These are phyloP conservation scores for Drosophila albomicans DNA, from an alignment of 1,140 invertebrate species.

Conservation along the genomic window DNA sequence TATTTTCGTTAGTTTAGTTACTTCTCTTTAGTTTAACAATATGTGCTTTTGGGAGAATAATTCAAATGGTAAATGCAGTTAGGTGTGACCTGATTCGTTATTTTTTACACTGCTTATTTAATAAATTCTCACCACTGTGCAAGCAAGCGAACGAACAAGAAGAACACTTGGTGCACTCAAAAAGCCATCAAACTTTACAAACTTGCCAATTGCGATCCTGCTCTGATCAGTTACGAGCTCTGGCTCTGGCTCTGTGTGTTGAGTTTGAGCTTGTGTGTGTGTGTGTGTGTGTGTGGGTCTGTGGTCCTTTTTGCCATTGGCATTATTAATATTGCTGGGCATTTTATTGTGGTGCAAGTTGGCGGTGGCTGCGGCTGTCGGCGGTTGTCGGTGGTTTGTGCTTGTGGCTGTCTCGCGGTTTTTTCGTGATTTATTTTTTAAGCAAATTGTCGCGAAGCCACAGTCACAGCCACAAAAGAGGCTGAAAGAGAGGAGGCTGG, in stretches of 20 bases:
- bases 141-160: background rate
- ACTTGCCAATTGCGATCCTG: conserved; percentile 18
- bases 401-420: conserved; percentile 29
- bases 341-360: conserved; percentile 62
- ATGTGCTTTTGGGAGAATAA: no score
- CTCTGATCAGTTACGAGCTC: background rate
- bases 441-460: conserved; percentile 74
- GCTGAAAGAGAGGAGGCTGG: conserved; percentile 4
- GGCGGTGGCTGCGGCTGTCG: conserved; percentile 13
- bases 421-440: conserved; percentile 82
- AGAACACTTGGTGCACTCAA: background rate
- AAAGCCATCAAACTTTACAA: conserved; percentile 9
- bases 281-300: background rate
- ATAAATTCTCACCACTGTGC: background rate
- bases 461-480: conserved; percentile 9
- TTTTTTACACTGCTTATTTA: background rate
- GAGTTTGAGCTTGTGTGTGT: background rate
- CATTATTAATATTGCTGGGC: conserved; percentile 72
- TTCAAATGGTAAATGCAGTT: no score
- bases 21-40: no score
- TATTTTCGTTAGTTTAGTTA: no score
- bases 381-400: conserved; percentile 14
- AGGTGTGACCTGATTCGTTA: no score
- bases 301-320: conserved; percentile 5
- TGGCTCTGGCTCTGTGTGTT: background rate